phyloP scores from a whole-genome alignment of 37 sponge, comb jelly and placozoan species.

The Chondrosia reniformis region DNA sequence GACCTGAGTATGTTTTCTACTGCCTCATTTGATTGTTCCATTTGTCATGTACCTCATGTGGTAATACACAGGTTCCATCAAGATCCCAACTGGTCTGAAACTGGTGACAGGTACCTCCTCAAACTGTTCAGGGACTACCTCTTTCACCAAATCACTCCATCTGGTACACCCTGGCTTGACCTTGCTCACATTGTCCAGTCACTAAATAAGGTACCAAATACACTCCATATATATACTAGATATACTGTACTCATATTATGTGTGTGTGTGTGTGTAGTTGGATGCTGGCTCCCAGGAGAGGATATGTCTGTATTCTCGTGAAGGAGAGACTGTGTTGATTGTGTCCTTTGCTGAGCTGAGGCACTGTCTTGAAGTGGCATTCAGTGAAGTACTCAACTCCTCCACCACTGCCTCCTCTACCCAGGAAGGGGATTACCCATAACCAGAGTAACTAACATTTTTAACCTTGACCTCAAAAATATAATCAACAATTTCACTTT shows the following conservation, averaged over 20 bases:
- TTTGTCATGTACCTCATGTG: too few relatives aligned
- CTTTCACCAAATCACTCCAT: slow-evolving; percentile 80
- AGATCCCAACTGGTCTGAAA: slow-evolving; percentile 82
- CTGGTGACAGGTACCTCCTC: slow-evolving; percentile 83
- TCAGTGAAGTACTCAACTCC: slow-evolving; percentile 38
- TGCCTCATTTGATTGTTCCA: not conserved
- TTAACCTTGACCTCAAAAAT: too few relatives aligned
- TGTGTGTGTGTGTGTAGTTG: slow-evolving; percentile 22
- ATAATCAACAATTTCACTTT: too few relatives aligned
- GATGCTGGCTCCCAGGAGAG: slow-evolving; percentile 72
- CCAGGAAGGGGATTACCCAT: too few relatives aligned
- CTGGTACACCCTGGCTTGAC: slow-evolving; percentile 83
- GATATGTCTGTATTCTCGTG: slow-evolving; percentile 59
- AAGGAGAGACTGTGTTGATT: slow-evolving; percentile 75
- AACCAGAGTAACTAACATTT: too few relatives aligned
- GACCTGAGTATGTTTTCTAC: slow-evolving; percentile 67
- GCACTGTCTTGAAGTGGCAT: slow-evolving; percentile 59
- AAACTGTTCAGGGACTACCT: slow-evolving; percentile 85
- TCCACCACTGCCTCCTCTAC: not conserved
- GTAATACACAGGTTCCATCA: slow-evolving; percentile 31
- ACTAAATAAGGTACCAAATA: slow-evolving; percentile 62
- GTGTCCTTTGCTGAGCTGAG: slow-evolving; percentile 77
- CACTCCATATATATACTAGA: not conserved
- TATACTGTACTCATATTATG: not conserved
- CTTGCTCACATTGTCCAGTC: slow-evolving; percentile 78